Conservation (phyloP, 2,797 vertebrate genomes). For the Ataeniobius toweri region DNA sequence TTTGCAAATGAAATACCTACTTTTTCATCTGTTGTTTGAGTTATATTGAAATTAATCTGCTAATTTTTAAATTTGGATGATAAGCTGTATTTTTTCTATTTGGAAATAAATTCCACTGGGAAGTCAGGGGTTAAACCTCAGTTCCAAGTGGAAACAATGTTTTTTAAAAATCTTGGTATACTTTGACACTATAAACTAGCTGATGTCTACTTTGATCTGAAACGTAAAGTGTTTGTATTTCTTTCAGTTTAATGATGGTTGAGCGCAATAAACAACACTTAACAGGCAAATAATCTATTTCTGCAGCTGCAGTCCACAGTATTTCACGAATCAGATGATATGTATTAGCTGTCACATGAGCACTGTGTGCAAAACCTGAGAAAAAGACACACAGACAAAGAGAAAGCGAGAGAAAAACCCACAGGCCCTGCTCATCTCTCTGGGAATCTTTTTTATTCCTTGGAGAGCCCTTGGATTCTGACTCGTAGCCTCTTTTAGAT, state of each 20-base stretch:
- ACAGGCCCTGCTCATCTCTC: conserved; percentile 62
- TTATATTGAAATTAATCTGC: background rate
- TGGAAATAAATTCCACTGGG: background rate
- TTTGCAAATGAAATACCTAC: no score
- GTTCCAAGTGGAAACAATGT: background rate
- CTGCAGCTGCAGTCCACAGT: conserved; percentile 42
- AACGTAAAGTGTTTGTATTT: conserved; percentile 13
- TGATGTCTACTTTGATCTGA: conserved; percentile 7
- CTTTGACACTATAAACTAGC: background rate
- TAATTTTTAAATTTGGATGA: background rate
- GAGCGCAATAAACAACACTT: conserved; percentile 39
- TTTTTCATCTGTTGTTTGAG: background rate
- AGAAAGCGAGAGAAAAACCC: conserved; percentile 39
- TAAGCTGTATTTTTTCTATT: background rate
- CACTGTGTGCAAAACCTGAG: conserved; percentile 63
- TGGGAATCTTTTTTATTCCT: conserved; percentile 65
- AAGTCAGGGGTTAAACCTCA: background rate
- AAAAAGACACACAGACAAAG: conserved; percentile 28
- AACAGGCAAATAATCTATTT: conserved; percentile 47
- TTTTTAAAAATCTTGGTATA: background rate
- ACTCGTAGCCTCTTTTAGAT: conserved; percentile 46
- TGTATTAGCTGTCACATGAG: conserved; percentile 73
- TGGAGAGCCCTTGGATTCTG: conserved; percentile 55
- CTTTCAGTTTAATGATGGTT: conserved; percentile 18
- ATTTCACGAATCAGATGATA: conserved; percentile 70